phyloP scores from a whole-genome alignment of 2,888 invertebrate genomes.

The Laothoe populi region DNA sequence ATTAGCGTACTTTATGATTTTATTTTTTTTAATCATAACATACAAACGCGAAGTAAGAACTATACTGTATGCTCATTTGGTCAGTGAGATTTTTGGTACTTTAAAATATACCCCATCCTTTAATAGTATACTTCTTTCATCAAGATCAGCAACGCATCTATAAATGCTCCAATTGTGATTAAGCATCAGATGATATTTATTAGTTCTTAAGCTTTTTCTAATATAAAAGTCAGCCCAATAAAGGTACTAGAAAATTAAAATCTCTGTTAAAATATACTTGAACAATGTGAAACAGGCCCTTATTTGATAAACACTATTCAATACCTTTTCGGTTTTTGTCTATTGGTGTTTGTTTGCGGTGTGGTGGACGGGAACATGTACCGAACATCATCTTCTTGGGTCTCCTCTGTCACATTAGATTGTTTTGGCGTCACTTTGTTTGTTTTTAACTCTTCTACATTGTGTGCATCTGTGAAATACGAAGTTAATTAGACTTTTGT shows the following conservation, averaged over 20 bases:
- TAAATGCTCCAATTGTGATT: too few relatives aligned
- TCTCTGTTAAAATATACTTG: not conserved
- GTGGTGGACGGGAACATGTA: slow-evolving; percentile 48
- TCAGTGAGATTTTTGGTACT: too few relatives aligned
- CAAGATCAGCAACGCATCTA: too few relatives aligned
- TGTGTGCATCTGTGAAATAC: not conserved
- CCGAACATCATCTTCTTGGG: slow-evolving; percentile 37
- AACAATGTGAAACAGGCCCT: not conserved
- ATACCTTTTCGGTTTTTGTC: slow-evolving; percentile 16
- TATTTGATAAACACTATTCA: not conserved
- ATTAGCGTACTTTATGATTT: too few relatives aligned
- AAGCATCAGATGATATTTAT: too few relatives aligned
- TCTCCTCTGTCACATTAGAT: not conserved
- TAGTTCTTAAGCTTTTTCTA: too few relatives aligned
- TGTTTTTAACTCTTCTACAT: not conserved
- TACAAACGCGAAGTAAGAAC: too few relatives aligned
- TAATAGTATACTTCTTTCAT: too few relatives aligned
- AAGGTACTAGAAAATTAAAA: not conserved
- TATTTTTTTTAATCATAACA: too few relatives aligned
- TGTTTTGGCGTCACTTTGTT: not conserved
- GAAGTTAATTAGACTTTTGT: not conserved
- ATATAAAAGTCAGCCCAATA: too few relatives aligned
- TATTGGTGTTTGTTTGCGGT: slow-evolving; percentile 30
- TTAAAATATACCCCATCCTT: too few relatives aligned
- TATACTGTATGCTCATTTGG: too few relatives aligned